phyloP scores from a whole-genome alignment of 2,797 vertebrate genomes.

The Labroides dimidiatus region DNA sequence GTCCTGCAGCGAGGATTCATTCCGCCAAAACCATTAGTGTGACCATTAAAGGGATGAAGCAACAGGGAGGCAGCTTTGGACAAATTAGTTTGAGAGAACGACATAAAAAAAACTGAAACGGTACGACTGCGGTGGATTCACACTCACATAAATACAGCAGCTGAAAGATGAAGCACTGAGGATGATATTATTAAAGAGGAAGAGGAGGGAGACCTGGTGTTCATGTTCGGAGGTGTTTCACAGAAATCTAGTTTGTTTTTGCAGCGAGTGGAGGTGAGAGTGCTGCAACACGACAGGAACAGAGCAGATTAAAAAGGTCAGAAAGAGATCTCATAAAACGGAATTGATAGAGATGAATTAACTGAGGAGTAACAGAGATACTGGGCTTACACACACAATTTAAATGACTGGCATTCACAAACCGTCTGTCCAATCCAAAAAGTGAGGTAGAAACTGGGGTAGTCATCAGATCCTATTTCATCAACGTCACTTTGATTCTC shows the following conservation, averaged over 20 bases:
- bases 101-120: slow-evolving; percentile 19
- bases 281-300: too few species aligned
- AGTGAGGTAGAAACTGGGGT: too few species aligned
- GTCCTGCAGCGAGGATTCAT: slow-evolving; percentile 44
- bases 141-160: neutral
- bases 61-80: slow-evolving; percentile 44
- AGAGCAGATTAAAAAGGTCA: too few species aligned
- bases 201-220: neutral
- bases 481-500: too few species aligned
- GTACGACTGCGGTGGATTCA: slow-evolving; percentile 6
- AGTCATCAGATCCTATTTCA: too few species aligned
- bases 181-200: slow-evolving; percentile 9
- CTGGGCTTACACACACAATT: too few species aligned
- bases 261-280: too few species aligned
- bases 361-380: too few species aligned
- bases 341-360: too few species aligned
- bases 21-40: slow-evolving; percentile 37
- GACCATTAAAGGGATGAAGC: slow-evolving; percentile 25
- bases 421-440: too few species aligned
- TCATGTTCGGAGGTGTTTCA: neutral
- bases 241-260: neutral
- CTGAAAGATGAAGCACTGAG: slow-evolving; percentile 9
- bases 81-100: slow-evolving; percentile 46
- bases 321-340: too few species aligned
- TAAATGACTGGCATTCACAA: too few species aligned